These are phyloP conservation scores for Pseudorhombus dupliciocellatus DNA, from an alignment of 2,113 vertebrate genomes.

Conservation along the genomic window DNA sequence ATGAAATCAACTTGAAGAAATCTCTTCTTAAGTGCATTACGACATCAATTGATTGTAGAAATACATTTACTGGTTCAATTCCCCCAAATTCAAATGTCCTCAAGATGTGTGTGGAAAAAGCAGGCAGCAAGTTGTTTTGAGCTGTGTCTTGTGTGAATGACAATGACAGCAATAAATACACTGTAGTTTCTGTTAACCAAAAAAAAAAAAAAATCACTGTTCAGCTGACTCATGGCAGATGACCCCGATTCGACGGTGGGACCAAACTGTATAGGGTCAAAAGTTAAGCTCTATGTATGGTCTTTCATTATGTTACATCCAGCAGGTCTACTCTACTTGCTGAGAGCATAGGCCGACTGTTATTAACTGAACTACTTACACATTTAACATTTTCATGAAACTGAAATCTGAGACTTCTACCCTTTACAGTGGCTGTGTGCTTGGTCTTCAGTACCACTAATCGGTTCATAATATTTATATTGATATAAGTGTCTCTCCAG, in stretches of 20 bases:
- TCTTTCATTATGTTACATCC: slow-evolving; percentile 26
- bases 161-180: slow-evolving; percentile 21
- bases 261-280: slow-evolving; percentile 72
- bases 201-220: slow-evolving; percentile 21
- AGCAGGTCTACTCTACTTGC: slow-evolving; percentile 16
- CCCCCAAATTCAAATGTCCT: no score
- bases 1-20: slow-evolving; percentile 10
- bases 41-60: neutral
- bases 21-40: neutral
- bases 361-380: neutral
- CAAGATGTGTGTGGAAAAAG: neutral
- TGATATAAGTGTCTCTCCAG: slow-evolving; percentile 12
- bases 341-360: slow-evolving; percentile 6
- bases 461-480: slow-evolving; percentile 24
- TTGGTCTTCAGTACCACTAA: slow-evolving; percentile 39
- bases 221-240: slow-evolving; percentile 10
- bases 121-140: slow-evolving; percentile 1
- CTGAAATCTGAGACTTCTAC: slow-evolving; percentile 19
- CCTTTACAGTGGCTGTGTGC: slow-evolving; percentile 16
- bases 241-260: slow-evolving; percentile 66
- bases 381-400: slow-evolving; percentile 27
- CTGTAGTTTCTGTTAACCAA: slow-evolving; percentile 25
- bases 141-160: slow-evolving; percentile 4
- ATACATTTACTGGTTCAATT: neutral
- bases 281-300: slow-evolving; percentile 29